Conservation (phyloP, 2,113 vertebrate genomes). For the Natator depressus region DNA sequence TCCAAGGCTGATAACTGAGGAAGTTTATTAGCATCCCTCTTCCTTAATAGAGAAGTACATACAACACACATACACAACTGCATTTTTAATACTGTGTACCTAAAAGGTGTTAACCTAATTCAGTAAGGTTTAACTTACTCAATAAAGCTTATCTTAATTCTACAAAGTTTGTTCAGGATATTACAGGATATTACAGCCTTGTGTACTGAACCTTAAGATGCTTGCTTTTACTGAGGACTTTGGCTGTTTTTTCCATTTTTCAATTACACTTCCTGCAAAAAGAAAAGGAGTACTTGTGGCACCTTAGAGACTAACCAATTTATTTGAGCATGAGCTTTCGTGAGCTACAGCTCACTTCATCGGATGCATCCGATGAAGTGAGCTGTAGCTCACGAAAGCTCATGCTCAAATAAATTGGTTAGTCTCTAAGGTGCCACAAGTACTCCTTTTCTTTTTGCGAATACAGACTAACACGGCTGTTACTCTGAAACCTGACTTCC, state of each 20-base stretch:
- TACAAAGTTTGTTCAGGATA: not conserved
- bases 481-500: too few relatives aligned
- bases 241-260: not conserved
- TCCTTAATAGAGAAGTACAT: not conserved
- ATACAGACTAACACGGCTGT: too few relatives aligned
- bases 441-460: too few relatives aligned
- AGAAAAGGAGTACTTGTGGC: too few relatives aligned
- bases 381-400: too few relatives aligned
- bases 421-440: too few relatives aligned
- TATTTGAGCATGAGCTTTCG: too few relatives aligned
- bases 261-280: not conserved
- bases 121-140: not conserved
- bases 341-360: too few relatives aligned
- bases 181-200: not conserved
- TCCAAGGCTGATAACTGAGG: not conserved
- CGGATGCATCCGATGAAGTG: too few relatives aligned
- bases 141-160: not conserved
- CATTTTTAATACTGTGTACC: not conserved
- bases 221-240: not conserved
- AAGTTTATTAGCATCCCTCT: not conserved
- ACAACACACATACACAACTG: not conserved
- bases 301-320: too few relatives aligned
- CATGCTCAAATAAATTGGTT: too few relatives aligned
- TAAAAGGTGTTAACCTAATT: not conserved
- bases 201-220: not conserved